Percentiles rank a stretch among this genome's conserved stretches.
phyloP scores from a whole-genome alignment of 2,888 invertebrate species.

The Micropterix aruncella region DNA sequence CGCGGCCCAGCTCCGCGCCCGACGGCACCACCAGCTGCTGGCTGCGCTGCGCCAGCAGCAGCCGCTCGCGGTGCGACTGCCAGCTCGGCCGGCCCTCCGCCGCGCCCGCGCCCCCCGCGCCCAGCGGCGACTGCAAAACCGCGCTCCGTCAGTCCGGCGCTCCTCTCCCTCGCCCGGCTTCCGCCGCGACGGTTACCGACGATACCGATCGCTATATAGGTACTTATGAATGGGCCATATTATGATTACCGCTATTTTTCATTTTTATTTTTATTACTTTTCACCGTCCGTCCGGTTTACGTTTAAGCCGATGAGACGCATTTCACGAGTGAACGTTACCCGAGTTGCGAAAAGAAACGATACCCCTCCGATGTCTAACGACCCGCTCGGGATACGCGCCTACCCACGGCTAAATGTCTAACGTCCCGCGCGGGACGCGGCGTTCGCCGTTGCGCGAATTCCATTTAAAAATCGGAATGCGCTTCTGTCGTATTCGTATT shows the following conservation, averaged over 20 bases:
- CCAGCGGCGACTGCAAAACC: slow-evolving; percentile 14
- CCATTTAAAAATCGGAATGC: no score
- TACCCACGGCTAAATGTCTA: no score
- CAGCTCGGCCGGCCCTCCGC: slow-evolving; percentile 39
- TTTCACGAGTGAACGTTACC: no score
- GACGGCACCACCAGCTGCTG: slow-evolving; percentile 64
- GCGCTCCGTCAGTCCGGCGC: slow-evolving; percentile 14
- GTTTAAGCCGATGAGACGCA: no score
- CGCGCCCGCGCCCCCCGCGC: slow-evolving; percentile 20
- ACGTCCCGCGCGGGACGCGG: no score
- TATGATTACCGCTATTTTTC: slow-evolving; percentile 12
- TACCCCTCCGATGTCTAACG: no score
- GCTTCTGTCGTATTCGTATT: no score
- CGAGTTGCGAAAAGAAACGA: no score
- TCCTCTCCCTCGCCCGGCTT: slow-evolving; percentile 16
- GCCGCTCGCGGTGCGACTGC: slow-evolving; percentile 47
- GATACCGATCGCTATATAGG: slow-evolving; percentile 9
- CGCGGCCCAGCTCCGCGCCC: slow-evolving; percentile 56
- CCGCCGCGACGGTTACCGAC: slow-evolving; percentile 19
- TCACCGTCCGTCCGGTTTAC: no score
- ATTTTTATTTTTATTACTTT: no score
- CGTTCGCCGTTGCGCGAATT: no score
- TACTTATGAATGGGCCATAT: slow-evolving; percentile 14
- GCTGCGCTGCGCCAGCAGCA: slow-evolving; percentile 66
- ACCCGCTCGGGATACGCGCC: no score